Base-by-base conservation (phyloP, 2,888 invertebrate genomes). In the Heliconius erato region DNA sequence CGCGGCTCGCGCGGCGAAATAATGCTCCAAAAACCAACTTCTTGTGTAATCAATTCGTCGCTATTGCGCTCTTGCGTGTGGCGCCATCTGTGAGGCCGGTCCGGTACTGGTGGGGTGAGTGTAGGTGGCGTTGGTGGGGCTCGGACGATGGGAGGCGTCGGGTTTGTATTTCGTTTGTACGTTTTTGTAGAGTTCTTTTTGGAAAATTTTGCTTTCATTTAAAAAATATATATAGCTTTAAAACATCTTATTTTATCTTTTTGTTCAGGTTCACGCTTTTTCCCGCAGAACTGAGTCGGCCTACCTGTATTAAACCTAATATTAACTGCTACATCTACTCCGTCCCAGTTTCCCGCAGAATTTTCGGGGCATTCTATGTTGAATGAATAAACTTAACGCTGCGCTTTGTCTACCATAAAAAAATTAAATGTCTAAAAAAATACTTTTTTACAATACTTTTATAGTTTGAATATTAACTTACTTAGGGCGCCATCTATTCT, bases 1-100 rank as follows among this genome's bases (percentile, higher is more conserved):
- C 94, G 95, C 95, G 95, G 94, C 93, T 94, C 94, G 94, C 95
- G 95, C 95, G 95, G 93, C 94, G 93, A 93, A 93, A 78, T 78
- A 78, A 78, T 78, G 28, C 23, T 28, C 44, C 65, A 23, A 76
- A 59, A 63, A 35, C 14, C 79, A 23, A 40, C 19, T 28, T 40
- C 49, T 49, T 79, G 79, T 69, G 35, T 59, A 72, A 35, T 79
- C 59, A 79, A 79, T 59, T 71, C 19, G 28, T 79, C 81, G 83
- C 80, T 72, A 26, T 26, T 76, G 59, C 59, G 76, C 76, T 76
- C 35, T 6, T 19, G 16, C 67, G n/a, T 44, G 40, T 49, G 40
- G 44, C 44, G 67, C 23, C 78, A 78, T 78, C 67, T 78, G 19
- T 63, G 4, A 3, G 26, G 3, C 23, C 3, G 28, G 19, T 49